Base-by-base conservation (phyloP, 2,888 invertebrate genomes). In the Icerya purchasi region DNA sequence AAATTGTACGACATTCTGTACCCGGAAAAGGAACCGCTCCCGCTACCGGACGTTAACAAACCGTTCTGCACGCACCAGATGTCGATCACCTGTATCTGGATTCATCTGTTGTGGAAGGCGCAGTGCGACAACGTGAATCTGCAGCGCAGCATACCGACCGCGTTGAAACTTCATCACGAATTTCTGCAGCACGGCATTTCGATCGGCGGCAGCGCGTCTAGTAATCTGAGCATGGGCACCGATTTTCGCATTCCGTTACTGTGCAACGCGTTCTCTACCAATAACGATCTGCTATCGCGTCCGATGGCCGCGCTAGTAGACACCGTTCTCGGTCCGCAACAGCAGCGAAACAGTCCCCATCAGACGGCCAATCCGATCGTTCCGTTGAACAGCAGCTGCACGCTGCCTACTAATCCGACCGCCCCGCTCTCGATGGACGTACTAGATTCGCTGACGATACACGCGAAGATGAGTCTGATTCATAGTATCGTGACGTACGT, bases 51-150 rank as follows among this genome's bases (percentile, higher is more conserved):
- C 71, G 85, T 83, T 65, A 84, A 81, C 55, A 86, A 86, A 68
- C 82, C 92, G 0, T 81, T 86, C 61, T 88, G 86, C 67, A 88
- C 88, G 5, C 83, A 87, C 69, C 86, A 86, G 70, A 87, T 94
- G 86, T 92, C 96, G 0, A 86, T 89, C 63, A 88, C 91, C 14
- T 93, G 92, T 68, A 93, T 96, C 70, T 96, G 94, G 93, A 89
- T 94, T 70, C 93, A 94, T 73, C 76, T 96, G 62, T 78, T 91
- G 66, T 92, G 89, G 70, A 96, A 94, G 73, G 93, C 93, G 1
- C 87, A 90, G 70, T 77, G 83, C 1, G 92, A 92, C 69, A 66
- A 66, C 19, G 79, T 83, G 63, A 85, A 83, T 65, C 81, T 89
- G 68, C 79, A 80, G 62, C 72, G 82, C 56, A 83, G 84, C 0